Conservation (phyloP, 2,797 vertebrate species). For the Squalus acanthias region DNA sequence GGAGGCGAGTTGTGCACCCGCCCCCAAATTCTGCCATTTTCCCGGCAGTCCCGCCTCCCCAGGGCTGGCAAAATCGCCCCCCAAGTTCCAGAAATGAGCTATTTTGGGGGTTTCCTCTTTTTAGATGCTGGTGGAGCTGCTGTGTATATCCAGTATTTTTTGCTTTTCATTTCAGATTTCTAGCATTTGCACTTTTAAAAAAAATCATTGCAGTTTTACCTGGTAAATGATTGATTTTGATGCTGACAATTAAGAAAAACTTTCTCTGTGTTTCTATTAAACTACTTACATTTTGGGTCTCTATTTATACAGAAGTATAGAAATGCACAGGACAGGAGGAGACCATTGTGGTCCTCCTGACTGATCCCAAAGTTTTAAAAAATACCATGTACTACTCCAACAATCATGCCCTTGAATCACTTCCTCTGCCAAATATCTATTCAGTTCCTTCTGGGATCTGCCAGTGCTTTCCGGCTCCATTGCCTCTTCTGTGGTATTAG, state of each 20-base stretch:
- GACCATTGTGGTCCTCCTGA: neutral
- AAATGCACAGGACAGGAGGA: neutral
- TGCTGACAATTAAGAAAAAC: neutral
- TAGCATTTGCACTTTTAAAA: neutral
- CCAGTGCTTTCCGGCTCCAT: neutral
- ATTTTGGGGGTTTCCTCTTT: too few relatives aligned
- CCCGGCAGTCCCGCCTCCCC: too few relatives aligned
- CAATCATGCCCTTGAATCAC: neutral
- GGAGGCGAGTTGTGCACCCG: too few relatives aligned
- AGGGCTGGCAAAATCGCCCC: too few relatives aligned
- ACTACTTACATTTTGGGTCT: neutral
- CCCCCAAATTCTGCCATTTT: too few relatives aligned
- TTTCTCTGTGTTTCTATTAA: neutral
- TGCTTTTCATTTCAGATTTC: neutral
- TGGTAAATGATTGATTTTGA: neutral
- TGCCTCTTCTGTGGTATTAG: neutral
- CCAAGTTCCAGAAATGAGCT: too few relatives aligned
- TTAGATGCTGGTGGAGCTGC: too few relatives aligned
- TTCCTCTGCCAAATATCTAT: neutral
- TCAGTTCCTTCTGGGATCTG: neutral
- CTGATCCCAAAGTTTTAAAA: neutral
- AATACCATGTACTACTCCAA: neutral
- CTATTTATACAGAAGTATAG: neutral
- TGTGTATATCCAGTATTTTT: neutral
- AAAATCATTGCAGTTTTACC: neutral